Base-by-base conservation (phyloP, 2,113 vertebrate genomes). In the Ciconia maguari region DNA sequence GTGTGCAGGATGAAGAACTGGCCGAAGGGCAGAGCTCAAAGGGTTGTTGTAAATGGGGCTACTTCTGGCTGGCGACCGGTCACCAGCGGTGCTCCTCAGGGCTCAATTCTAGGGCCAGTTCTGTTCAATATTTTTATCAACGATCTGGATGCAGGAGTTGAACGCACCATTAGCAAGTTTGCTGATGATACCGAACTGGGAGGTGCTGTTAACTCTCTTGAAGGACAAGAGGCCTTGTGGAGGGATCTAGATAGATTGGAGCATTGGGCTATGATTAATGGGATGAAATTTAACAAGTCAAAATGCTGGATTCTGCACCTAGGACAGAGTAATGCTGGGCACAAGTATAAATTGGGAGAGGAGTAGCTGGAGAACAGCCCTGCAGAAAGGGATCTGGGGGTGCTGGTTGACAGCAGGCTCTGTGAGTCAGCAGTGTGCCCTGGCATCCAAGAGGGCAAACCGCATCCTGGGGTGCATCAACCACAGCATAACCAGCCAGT, bases 291-390 rank as follows among this genome's bases (percentile, higher is more conserved):
- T 21, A 54, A 64, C 5, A 34, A 48, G 16, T 36, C 5, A 6
- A 54, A 48, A 48, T 54, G 11, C 14, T 5, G 2, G 2, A 42
- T 89, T 81, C n/a, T 49, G 10, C 26, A 54, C 25, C 11, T 49
- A 7, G 11, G 18, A 30, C 24, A 26, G 27, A 38, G 32, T 41
- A 48, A 34, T 0, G 0, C 6, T 2, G 3, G 3, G 11, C 9
- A 49, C 16, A 65, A 7, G 8, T 66, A 14, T 16, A 57, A 36
- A 54, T 2, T 42, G 22, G 38, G 71, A 91, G 49, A 54, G 13
- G 49, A 77, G 13, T 29, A 16, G 7, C 57, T 80, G 26, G 20
- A 75, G 3, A 55, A 11, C 19, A 51, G 27, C 36, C 11, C 38
- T 29, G 21, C 22, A 68, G 42, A 62, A 52, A 3, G 11, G 10